phyloP scores from a whole-genome alignment of 2,888 invertebrate species.

The Nemapogon koenigi region DNA sequence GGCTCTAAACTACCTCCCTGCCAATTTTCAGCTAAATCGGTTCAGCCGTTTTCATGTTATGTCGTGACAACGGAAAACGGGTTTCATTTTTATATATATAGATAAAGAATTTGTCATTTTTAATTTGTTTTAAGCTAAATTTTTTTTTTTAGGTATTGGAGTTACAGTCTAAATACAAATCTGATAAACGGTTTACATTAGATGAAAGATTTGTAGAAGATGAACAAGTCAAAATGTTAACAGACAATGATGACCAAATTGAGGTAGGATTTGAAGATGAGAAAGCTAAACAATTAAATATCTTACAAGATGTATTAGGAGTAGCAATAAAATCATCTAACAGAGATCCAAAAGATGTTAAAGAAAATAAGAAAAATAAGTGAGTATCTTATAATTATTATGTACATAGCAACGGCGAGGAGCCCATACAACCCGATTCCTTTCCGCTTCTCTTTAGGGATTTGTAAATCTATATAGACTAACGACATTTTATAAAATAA shows the following conservation, averaged over 20 bases:
- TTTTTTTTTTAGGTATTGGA: conserved; percentile 62
- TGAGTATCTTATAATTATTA: conserved; percentile 22
- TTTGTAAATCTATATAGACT: too few species aligned
- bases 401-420: too few species aligned
- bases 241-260: conserved; percentile 36
- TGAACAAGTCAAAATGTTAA: conserved; percentile 35
- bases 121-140: too few species aligned
- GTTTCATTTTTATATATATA: too few species aligned
- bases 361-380: conserved; percentile 31
- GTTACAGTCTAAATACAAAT: conserved; percentile 74
- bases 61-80: too few species aligned
- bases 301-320: conserved; percentile 63
- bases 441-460: too few species aligned
- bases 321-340: conserved; percentile 35
- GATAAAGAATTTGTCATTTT: too few species aligned
- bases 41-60: too few species aligned
- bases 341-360: conserved; percentile 20
- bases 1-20: too few species aligned
- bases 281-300: conserved; percentile 58
- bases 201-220: conserved; percentile 76
- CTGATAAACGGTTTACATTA: conserved; percentile 79
- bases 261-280: conserved; percentile 47
- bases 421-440: too few species aligned
- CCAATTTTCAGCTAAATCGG: too few species aligned
- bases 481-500: too few species aligned